Evolutionary conservation across 2,113 vertebrate species (phyloP).

Genomic region (Typhlomys cinereus): DNA sequence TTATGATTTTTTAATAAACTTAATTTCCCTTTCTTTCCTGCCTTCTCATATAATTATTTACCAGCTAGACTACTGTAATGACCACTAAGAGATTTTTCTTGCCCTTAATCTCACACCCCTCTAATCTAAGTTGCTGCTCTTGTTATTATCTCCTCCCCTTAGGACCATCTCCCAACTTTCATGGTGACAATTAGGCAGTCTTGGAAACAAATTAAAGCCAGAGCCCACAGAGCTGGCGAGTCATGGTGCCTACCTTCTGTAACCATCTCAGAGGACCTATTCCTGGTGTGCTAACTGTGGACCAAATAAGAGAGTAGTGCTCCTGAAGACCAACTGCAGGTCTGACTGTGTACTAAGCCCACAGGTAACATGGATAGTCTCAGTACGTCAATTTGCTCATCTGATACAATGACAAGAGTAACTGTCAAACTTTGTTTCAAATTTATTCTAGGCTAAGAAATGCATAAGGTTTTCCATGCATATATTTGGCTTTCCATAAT

Average conservation of each 20-base stretch:
- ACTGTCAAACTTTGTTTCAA: constrained; percentile 15
- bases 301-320: constrained; percentile 47
- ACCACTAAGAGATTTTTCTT: constrained; percentile 28
- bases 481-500: not conserved
- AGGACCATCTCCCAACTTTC: constrained; percentile 27
- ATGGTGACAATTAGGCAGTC: constrained; percentile 65
- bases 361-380: constrained; percentile 24
- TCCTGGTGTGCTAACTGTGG: constrained; percentile 49
- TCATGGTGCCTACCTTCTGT: constrained; percentile 27
- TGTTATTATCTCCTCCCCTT: constrained; percentile 50
- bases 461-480: not conserved
- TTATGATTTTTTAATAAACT: constrained; percentile 63
- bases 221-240: constrained; percentile 25
- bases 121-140: constrained; percentile 45
- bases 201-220: constrained; percentile 67
- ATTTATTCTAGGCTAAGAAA: not conserved
- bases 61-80: constrained; percentile 36
- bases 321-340: constrained; percentile 31
- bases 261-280: constrained; percentile 51
- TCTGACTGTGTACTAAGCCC: constrained; percentile 36
- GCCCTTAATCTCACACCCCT: constrained; percentile 60
- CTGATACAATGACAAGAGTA: constrained; percentile 1
- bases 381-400: not conserved
- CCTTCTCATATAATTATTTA: constrained; percentile 60
- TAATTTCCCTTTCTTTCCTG: constrained; percentile 41